Evolutionary conservation across 2,888 invertebrate species (phyloP), one percentile per base, ranked within the genome.

Genomic region (Piscicola geometra): DNA sequence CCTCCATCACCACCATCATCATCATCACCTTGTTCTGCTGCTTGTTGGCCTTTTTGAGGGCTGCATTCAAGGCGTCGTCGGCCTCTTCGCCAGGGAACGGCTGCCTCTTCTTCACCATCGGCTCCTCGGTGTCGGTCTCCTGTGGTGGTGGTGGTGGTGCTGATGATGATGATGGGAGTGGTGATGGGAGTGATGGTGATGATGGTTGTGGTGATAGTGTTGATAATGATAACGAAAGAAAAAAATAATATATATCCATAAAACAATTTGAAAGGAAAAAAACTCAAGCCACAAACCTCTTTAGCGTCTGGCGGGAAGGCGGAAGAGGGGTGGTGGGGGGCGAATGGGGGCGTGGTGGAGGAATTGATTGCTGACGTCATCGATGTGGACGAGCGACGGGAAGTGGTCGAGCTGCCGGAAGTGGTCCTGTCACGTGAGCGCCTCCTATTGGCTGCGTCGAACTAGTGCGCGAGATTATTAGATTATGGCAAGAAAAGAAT

Each of bases 21-120:
- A 25, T 30, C 5, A 1, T 36, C 36, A 1, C 25, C 41, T 73
- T 56, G 9, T 64, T 64, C 12, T 71, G 5, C 30, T 28, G 1
- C 15, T 28, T 32, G n/a, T 50, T 36, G 41, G 28, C 41, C 33
- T 73, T 74, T 9, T 50, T 47, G n/a, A 72, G 47, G 21, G 56
- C 71, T 18, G 28, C 66, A 30, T 56, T 68, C 28, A 21, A 28
- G 25, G 35, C 35, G 50, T 78, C 78, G 5, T 76, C 78, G 0
- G 35, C 75, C 21, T 78, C 78, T 28, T 78, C 78, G 1, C 77
- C 77, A 1, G 78, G 78, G 41, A 70, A 76, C 0, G 47, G 33
- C 75, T 76, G 76, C 52, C 66, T 78, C 76, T 77, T 78, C 56
- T 35, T 71, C 70, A 25, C 33, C 28, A 50, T 69, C 28, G 33